Evolutionary conservation across 2,113 vertebrate species (phyloP).

Genomic region (Pungitius pungitius): DNA sequence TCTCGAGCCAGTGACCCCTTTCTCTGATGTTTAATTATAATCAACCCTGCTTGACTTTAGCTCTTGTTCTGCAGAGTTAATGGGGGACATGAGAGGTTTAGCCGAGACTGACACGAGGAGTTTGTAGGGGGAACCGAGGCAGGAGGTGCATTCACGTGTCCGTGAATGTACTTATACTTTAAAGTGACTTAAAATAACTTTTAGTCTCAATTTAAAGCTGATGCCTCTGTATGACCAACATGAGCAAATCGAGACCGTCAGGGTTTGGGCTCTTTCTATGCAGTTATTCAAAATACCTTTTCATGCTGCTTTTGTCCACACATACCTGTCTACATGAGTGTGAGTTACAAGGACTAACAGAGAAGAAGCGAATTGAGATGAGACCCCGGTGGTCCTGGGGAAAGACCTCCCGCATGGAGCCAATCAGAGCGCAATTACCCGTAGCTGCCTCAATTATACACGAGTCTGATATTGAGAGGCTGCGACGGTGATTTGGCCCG

Average conservation of each 20-base stretch:
- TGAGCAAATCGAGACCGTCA: background rate
- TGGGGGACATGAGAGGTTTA: slow-evolving; percentile 26
- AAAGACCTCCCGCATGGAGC: slow-evolving; percentile 24
- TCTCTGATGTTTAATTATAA: slow-evolving; percentile 45
- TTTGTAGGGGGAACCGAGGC: slow-evolving; percentile 1
- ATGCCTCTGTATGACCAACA: background rate
- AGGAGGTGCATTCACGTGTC: background rate
- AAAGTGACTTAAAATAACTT: background rate
- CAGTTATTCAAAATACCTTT: background rate
- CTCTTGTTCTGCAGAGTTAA: slow-evolving; percentile 40
- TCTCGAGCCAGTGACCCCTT: slow-evolving; percentile 16
- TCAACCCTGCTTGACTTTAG: slow-evolving; percentile 18
- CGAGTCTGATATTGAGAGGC: slow-evolving; percentile 44
- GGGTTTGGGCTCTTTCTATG: background rate
- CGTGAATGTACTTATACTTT: background rate
- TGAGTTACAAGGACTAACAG: slow-evolving; percentile 1
- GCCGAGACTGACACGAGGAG: slow-evolving; percentile 7
- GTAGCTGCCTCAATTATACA: slow-evolving; percentile 42
- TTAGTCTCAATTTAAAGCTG: background rate
- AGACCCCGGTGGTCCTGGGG: background rate
- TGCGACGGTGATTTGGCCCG: slow-evolving; percentile 40
- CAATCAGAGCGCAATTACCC: slow-evolving; percentile 23
- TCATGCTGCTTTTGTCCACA: background rate
- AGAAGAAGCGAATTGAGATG: slow-evolving; percentile 26
- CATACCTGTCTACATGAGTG: background rate